Evolutionary conservation across 2,888 invertebrate species (phyloP).

Genomic region (Tanaodytes sp.): DNA sequence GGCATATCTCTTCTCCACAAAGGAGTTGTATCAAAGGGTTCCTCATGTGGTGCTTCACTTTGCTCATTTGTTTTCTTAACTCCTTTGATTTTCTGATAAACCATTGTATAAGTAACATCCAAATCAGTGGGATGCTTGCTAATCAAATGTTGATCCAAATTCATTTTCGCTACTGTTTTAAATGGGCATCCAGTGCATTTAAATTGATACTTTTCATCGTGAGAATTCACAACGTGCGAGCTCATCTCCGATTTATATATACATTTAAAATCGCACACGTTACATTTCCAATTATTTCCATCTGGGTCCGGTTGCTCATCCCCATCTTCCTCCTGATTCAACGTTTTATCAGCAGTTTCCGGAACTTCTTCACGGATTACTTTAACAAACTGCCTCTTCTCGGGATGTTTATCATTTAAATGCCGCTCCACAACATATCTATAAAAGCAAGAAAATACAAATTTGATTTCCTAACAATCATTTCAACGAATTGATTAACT

Average conservation of each 20-base stretch:
- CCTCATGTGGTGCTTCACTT: constrained; percentile 60
- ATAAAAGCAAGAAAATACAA: background rate
- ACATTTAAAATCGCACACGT: constrained; percentile 78
- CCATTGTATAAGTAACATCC: constrained; percentile 64
- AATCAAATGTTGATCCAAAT: constrained; percentile 77
- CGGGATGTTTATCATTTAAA: constrained; percentile 77
- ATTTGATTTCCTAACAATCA: no score
- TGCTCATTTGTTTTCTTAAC: constrained; percentile 61
- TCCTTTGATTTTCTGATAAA: constrained; percentile 75
- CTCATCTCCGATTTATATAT: constrained; percentile 77
- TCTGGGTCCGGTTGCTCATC: constrained; percentile 69
- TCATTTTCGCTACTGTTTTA: constrained; percentile 75
- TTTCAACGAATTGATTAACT: no score
- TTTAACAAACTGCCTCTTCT: constrained; percentile 73
- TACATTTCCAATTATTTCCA: constrained; percentile 81
- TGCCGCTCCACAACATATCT: constrained; percentile 80
- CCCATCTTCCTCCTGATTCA: constrained; percentile 55
- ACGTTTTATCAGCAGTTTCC: constrained; percentile 55
- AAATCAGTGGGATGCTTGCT: constrained; percentile 75
- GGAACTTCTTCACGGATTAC: constrained; percentile 72
- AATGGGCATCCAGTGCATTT: constrained; percentile 82
- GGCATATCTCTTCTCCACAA: constrained; percentile 78
- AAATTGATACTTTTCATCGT: constrained; percentile 80
- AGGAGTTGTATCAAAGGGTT: constrained; percentile 76
- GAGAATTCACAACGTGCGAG: constrained; percentile 76